Conservation (phyloP, 2,797 vertebrate genomes). For the Enteromius treurensis region DNA sequence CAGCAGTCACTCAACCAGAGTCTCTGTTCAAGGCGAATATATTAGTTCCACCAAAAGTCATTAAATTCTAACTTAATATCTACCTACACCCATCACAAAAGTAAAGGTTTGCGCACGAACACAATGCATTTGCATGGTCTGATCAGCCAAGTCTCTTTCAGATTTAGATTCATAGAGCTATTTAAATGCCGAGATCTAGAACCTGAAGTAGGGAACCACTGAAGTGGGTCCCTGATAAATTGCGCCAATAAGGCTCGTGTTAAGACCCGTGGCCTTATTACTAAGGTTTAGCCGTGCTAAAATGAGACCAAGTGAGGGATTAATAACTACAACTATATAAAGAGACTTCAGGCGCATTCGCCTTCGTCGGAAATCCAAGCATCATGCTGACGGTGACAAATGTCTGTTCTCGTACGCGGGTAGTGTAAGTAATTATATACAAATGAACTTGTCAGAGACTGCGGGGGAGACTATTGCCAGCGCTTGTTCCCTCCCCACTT, state of each 20-base stretch:
- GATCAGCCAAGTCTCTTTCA: not conserved
- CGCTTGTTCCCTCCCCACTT: constrained; percentile 64
- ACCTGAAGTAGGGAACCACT: not conserved
- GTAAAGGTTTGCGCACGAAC: constrained; percentile 2
- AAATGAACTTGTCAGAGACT: constrained; percentile 69
- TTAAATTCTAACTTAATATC: constrained; percentile 35
- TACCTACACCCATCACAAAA: not conserved
- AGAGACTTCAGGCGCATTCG: constrained; percentile 60
- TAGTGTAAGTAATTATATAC: constrained; percentile 69
- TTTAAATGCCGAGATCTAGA: not conserved
- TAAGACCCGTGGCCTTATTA: constrained; percentile 54
- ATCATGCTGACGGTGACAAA: constrained; percentile 66
- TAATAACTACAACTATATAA: constrained; percentile 60
- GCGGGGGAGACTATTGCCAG: constrained; percentile 62
- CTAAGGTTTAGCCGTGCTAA: constrained; percentile 44
- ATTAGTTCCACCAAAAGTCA: constrained; percentile 39
- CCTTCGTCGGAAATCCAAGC: constrained; percentile 60
- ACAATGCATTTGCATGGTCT: constrained; percentile 15
- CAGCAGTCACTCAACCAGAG: constrained; percentile 14
- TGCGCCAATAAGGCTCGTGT: constrained; percentile 27
- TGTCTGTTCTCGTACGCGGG: constrained; percentile 60
- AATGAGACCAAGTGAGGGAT: constrained; percentile 55
- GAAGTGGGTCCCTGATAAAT: constrained; percentile 35
- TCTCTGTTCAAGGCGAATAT: constrained; percentile 12
- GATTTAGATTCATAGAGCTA: constrained; percentile 15